Percentiles rank a stretch among this genome's conserved stretches.
phyloP scores from a whole-genome alignment of 2,888 invertebrate genomes.

The Synanthedon myopaeformis region DNA sequence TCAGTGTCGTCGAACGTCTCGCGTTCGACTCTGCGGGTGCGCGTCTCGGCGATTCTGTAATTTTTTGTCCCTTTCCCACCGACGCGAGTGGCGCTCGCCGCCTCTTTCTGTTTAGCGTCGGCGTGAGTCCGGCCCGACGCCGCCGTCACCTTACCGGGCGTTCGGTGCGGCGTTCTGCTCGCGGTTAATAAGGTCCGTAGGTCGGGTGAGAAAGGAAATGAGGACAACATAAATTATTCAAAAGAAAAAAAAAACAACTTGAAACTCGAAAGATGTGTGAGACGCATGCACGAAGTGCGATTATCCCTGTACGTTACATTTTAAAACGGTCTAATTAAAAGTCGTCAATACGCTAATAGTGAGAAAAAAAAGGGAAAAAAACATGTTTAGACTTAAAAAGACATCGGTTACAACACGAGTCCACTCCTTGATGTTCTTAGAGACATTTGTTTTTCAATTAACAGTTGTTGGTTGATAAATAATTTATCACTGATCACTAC shows the following conservation, averaged over 20 bases:
- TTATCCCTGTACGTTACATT: not conserved
- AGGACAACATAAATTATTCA: constrained; percentile 25
- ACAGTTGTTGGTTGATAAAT: too few relatives aligned
- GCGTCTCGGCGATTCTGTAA: constrained; percentile 60
- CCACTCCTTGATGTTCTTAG: too few relatives aligned
- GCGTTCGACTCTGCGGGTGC: constrained; percentile 60
- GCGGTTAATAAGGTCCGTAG: constrained; percentile 1
- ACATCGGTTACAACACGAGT: too few relatives aligned
- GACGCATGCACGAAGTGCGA: constrained; percentile 19
- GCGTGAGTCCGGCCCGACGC: constrained; percentile 18
- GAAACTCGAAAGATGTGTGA: constrained; percentile 16
- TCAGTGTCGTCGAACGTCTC: constrained; percentile 80
- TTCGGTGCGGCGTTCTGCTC: constrained; percentile 38
- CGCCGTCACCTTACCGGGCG: constrained; percentile 33
- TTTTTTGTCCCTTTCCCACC: constrained; percentile 46
- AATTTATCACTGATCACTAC: too few relatives aligned
- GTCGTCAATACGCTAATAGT: constrained; percentile 5
- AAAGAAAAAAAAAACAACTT: constrained; percentile 21
- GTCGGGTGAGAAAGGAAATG: constrained; percentile 24
- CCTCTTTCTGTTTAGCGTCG: constrained; percentile 29
- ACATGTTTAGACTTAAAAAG: too few relatives aligned
- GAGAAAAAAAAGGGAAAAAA: constrained; percentile 1
- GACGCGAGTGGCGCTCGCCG: constrained; percentile 26
- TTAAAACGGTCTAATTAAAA: constrained; percentile 6
- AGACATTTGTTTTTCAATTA: too few relatives aligned